Evolutionary conservation across 2,113 vertebrate genomes (phyloP), one percentile per base, ranked within the genome.

Genomic region (Pterocles orientalis): DNA sequence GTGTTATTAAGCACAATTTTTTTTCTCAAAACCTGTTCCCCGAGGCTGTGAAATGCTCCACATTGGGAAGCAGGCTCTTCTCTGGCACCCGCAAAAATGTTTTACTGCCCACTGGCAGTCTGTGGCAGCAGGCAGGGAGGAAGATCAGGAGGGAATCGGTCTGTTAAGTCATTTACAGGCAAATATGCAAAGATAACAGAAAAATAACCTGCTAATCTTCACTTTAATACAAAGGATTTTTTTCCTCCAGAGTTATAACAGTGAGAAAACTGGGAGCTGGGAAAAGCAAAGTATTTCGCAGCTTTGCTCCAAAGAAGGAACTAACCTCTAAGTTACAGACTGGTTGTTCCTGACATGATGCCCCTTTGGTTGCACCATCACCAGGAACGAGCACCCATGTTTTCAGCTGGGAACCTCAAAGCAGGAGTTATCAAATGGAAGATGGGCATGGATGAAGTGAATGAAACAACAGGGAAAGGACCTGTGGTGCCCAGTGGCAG

Each of bases 101-200:
- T 68, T 50, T 10, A 24, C 36, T 79, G 70, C 48, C 12, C 0
- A 0, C 16, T 31, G 4, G 14, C 45, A 51, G 69, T 15, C 4
- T 36, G 14, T 36, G 47, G 78, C 9, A 5, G 50, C 34, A 28
- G n/a, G 51, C 18, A 62, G 48, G 39, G 51, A 77, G n/a, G 20
- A 39, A 91, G 61, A 65, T 20, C 50, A 56, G 41, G 43, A 83
- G 20, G 18, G 26, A 43, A 56, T 68, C 26, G 29, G 34, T 47
- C 26, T 78, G 23, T 18, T 56, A 73, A 86, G 45, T 72, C 24
- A 26, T n/a, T 57, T 43, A 45, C n/a, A 69, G 64, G 39, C 10
- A 54, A 48, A 72, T 54, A 14, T 7, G 34, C 21, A 53, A 43
- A 65, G 23, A 34, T 23, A 47, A 24, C 39, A 43, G 45, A 66